Evolutionary conservation across 2,113 vertebrate genomes (phyloP).

Genomic region (Lagopus muta): DNA sequence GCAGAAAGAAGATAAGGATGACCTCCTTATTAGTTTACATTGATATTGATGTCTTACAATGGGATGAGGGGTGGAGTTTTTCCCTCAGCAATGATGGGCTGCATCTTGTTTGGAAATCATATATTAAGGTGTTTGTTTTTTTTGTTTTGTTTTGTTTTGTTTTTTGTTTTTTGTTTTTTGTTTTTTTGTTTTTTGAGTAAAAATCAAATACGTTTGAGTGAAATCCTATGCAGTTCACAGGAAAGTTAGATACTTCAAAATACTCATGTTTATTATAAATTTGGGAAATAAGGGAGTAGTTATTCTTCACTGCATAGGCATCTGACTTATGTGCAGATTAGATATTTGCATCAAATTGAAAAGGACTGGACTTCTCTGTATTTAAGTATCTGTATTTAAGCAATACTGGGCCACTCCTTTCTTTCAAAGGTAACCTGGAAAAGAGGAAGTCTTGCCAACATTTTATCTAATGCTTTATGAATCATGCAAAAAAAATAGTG

Average conservation of each 20-base stretch:
- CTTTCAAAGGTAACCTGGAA: neutral
- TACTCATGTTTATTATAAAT: neutral
- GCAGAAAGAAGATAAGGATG: neutral
- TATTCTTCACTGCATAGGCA: neutral
- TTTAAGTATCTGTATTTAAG: neutral
- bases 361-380: neutral
- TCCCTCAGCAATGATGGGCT: neutral
- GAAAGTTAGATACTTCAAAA: neutral
- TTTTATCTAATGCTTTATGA: constrained; percentile 17
- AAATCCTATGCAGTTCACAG: neutral
- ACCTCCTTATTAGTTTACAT: neutral
- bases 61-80: neutral
- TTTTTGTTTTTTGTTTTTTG: neutral
- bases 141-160: too few species aligned
- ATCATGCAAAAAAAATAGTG: constrained; percentile 17
- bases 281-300: neutral
- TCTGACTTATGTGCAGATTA: neutral
- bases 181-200: neutral
- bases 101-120: neutral
- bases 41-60: neutral
- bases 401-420: neutral
- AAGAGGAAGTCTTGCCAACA: neutral
- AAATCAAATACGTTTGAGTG: neutral
- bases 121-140: neutral
- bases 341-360: neutral